Base-by-base conservation (phyloP, 37 sponge, comb jelly and placozoan species). In the Tethya wilhelma region DNA sequence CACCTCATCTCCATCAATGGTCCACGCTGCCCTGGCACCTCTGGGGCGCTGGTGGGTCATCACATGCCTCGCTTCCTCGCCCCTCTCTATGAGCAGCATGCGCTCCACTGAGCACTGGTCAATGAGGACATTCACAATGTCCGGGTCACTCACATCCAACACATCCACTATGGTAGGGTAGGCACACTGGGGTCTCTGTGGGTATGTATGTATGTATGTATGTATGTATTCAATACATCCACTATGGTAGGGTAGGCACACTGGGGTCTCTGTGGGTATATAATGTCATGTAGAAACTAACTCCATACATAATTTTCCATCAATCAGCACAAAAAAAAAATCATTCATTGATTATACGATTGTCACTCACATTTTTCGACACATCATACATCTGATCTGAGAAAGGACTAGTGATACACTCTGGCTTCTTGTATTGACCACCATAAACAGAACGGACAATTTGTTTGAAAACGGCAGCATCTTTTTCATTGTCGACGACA, bases 161-260 rank as follows among this genome's bases (percentile, higher is more conserved):
- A 86, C 43, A 43, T 85, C 82, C 41, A 93, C 36, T 53, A 93
- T 74, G 25, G 94, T 86, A 19, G 94, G 94, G 76, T 86, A 81
- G 31, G 40, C 28, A 20, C 69, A 79, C 12, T 39, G 57, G 3
- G 93, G 82, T 8, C 4, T n/a, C 87, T 87, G 55, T 29, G 36
- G n/a, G n/a, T 20, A 63, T 26, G 20, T 12, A 53, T 11, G 57
- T 1, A 73, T 44, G 59, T 4, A 30, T 60, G 25, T 38, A 9
- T 45, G 26, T 36, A 9, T 23, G 12, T n/a, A 14, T 26, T 49
- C 53, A n/a, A n/a, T n/a, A n/a, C n/a, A n/a, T n/a, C n/a, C n/a
- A n/a, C n/a, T n/a, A n/a, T n/a, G n/a, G n/a, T n/a, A n/a, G n/a
- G n/a, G n/a, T n/a, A n/a, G n/a, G n/a, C n/a, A n/a, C n/a, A n/a